Evolutionary conservation across 2,113 vertebrate species (phyloP), one percentile per base, ranked within the genome.

Genomic region (Corvus cornix): DNA sequence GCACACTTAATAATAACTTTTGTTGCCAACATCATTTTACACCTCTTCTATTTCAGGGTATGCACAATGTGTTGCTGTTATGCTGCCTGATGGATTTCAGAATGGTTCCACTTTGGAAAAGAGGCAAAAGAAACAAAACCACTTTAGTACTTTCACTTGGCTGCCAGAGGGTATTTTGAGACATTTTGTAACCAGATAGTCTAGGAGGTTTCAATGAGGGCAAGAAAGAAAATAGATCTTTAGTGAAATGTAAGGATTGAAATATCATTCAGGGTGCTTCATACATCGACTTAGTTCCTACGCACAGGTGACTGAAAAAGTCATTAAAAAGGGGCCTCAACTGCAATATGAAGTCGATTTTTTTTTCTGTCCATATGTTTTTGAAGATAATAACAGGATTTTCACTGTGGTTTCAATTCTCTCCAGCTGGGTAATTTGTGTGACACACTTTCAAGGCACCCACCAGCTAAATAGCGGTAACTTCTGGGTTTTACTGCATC

Each of bases 361-460:
- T 31, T 88, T 90, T 80, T 48, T 10, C 23, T 75, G 48, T 81
- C 87, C 33, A 4, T 69, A 64, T 51, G 53, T 89, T 92, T 93
- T 69, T 95, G n/a, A 97, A 83, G 76, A 35, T 66, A 87, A 91
- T n/a, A 93, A 75, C 39, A 69, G 37, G 18, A 70, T 95, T 96
- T 93, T 95, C 58, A 68, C 73, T 46, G 49, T 75, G 33, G 55
- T 70, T 96, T 97, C 84, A 94, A 19, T 72, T 97, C 70, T 87
- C 64, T 80, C 51, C 58, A 94, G 75, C 15, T 90, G 72, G 33
- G 16, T 80, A 84, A 95, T 94, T 96, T 93, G 87, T 89, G 76
- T 66, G 77, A 88, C 77, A 92, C 13, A 85, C n/a, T 92, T 97
- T 96, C 77, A 92, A 91, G 92, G 84, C 76, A 84, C 23, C 69